Evolutionary conservation across 2,113 vertebrate genomes (phyloP).

Genomic region (Triplophysa dalaica): DNA sequence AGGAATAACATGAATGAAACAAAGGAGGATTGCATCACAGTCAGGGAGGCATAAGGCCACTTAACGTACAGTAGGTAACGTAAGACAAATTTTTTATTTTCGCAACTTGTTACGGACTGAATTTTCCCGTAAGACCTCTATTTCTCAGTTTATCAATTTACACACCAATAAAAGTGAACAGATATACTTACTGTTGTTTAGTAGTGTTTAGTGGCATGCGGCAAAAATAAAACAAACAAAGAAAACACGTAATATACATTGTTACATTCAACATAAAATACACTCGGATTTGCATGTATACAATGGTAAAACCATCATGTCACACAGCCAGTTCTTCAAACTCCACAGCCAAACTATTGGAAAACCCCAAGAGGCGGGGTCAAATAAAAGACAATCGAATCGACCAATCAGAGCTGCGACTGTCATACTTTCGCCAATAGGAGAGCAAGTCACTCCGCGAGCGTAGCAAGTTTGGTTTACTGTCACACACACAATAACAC

Average conservation of each 20-base stretch:
- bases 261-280: background rate
- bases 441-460: slow-evolving; percentile 16
- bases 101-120: background rate
- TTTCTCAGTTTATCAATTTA: background rate
- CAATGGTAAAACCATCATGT: background rate
- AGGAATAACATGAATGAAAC: too few species aligned
- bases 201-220: background rate
- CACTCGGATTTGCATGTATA: background rate
- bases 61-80: too few species aligned
- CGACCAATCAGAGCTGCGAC: slow-evolving; percentile 59
- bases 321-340: slow-evolving; percentile 20
- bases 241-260: background rate
- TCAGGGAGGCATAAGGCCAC: too few species aligned
- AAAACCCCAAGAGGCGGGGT: slow-evolving; percentile 68
- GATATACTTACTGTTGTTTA: background rate
- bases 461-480: background rate
- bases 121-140: background rate
- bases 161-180: background rate
- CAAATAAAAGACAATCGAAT: slow-evolving; percentile 6
- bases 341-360: slow-evolving; percentile 69
- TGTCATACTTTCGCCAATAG: slow-evolving; percentile 38
- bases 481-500: background rate
- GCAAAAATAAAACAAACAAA: background rate
- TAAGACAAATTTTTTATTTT: background rate
- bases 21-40: too few species aligned